A percentile compares a stretch with the other conserved stretches of the same genome.
These are phyloP conservation scores for Eurytoma adleriae DNA, from an alignment of 2,888 invertebrate species.

Conservation along the genomic window DNA sequence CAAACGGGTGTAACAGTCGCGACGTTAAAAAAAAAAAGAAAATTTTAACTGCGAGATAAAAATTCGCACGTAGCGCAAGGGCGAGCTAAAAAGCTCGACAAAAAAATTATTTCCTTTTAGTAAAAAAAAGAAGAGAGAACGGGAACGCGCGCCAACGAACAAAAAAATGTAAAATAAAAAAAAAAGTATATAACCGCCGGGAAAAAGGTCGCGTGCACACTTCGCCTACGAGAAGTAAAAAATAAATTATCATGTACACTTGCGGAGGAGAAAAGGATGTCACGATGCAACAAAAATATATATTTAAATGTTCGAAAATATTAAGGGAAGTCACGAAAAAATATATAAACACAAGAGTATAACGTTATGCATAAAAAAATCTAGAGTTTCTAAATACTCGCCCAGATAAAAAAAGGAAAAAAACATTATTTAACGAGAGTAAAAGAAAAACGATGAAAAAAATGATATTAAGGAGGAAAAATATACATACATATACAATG, in stretches of 20 bases:
- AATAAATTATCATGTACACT: conserved; percentile 12
- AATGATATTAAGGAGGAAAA: conserved; percentile 43
- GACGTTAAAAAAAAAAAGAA: background rate
- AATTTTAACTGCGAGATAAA: background rate
- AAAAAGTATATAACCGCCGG: background rate
- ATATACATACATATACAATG: conserved; percentile 50
- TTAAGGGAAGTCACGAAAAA: conserved; percentile 60
- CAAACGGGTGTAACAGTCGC: conserved; percentile 1
- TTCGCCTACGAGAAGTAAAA: conserved; percentile 35
- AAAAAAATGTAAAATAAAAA: background rate
- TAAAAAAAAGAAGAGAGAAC: conserved; percentile 5
- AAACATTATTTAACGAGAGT: conserved; percentile 25
- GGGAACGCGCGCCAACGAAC: conserved; percentile 31
- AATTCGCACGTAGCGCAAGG: background rate
- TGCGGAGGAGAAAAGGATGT: conserved; percentile 35
- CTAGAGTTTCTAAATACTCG: conserved; percentile 68
- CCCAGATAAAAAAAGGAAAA: conserved; percentile 47
- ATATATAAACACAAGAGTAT: conserved; percentile 60
- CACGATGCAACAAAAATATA: conserved; percentile 28
- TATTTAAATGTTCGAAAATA: conserved; percentile 63
- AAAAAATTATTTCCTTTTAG: conserved; percentile 27
- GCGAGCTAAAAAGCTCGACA: background rate
- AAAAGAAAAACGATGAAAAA: conserved; percentile 29
- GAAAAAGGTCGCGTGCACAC: background rate
- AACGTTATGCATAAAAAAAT: conserved; percentile 60